phyloP scores from a whole-genome alignment of 1,140 invertebrate species.

The Formica selysi region DNA sequence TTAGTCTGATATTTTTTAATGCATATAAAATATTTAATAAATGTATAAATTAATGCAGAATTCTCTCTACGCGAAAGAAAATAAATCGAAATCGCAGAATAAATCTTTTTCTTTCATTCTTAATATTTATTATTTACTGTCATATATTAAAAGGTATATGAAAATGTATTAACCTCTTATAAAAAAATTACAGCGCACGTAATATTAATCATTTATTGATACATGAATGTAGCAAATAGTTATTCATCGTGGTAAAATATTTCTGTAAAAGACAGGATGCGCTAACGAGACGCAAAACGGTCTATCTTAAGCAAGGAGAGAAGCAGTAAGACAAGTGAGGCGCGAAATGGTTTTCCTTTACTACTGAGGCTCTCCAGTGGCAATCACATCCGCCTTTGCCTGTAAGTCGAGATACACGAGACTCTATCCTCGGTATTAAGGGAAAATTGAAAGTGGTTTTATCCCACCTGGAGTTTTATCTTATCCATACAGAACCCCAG shows the following conservation, averaged over 20 bases:
- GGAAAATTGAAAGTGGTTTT: slow-evolving; percentile 63
- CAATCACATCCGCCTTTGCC: slow-evolving; percentile 60
- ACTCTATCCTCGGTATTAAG: slow-evolving; percentile 57
- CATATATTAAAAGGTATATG: background rate
- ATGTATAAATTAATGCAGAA: background rate
- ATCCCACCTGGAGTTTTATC: slow-evolving; percentile 63
- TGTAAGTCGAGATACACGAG: slow-evolving; percentile 58
- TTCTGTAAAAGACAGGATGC: slow-evolving; percentile 45
- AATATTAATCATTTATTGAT: background rate
- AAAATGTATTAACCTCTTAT: background rate
- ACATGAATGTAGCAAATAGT: background rate
- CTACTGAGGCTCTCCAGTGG: slow-evolving; percentile 53
- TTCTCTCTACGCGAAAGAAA: background rate
- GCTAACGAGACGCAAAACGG: slow-evolving; percentile 69
- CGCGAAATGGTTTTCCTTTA: slow-evolving; percentile 74
- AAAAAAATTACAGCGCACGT: background rate
- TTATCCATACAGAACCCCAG: slow-evolving; percentile 30
- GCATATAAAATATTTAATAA: background rate
- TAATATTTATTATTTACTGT: background rate
- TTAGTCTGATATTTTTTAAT: background rate
- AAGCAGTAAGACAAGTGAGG: slow-evolving; percentile 59
- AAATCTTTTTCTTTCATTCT: slow-evolving; percentile 4
- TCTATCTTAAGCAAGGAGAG: slow-evolving; percentile 52
- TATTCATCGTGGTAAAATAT: slow-evolving; percentile 28
- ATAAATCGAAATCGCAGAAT: background rate